Evolutionary conservation across 2,888 invertebrate species (phyloP).

Genomic region (Tromatobia lineatoria): DNA sequence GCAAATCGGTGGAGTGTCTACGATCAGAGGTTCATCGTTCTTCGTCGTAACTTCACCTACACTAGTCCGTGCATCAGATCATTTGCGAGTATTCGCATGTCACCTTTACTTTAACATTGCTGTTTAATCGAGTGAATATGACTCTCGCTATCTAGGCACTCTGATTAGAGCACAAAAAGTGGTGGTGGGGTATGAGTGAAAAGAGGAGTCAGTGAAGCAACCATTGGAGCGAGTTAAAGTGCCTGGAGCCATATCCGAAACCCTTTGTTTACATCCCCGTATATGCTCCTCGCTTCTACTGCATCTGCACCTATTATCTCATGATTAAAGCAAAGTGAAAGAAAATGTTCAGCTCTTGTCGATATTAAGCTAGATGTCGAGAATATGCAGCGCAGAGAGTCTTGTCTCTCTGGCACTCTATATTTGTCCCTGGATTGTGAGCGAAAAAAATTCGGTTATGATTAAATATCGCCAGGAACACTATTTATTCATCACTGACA

Average conservation of each 20-base stretch:
- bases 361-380: neutral
- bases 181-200: slow-evolving; percentile 29
- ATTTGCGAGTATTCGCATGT: slow-evolving; percentile 32
- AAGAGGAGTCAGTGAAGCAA: slow-evolving; percentile 46
- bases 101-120: slow-evolving; percentile 63
- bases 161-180: slow-evolving; percentile 63
- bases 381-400: neutral
- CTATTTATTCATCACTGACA: too few species aligned
- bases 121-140: slow-evolving; percentile 66
- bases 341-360: slow-evolving; percentile 11
- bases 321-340: slow-evolving; percentile 37
- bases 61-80: neutral
- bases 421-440: neutral
- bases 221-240: slow-evolving; percentile 32
- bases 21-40: slow-evolving; percentile 9
- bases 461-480: too few species aligned
- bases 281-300: slow-evolving; percentile 8
- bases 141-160: slow-evolving; percentile 60
- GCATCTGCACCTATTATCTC: slow-evolving; percentile 4
- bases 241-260: slow-evolving; percentile 28
- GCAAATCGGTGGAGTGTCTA: slow-evolving; percentile 20
- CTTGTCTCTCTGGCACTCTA: neutral
- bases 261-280: slow-evolving; percentile 37
- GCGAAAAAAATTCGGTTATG: neutral
- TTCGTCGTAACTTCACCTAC: slow-evolving; percentile 1